Evolutionary conservation across 2,113 vertebrate genomes (phyloP).

Genomic region (Phrynosoma blainvillii): DNA sequence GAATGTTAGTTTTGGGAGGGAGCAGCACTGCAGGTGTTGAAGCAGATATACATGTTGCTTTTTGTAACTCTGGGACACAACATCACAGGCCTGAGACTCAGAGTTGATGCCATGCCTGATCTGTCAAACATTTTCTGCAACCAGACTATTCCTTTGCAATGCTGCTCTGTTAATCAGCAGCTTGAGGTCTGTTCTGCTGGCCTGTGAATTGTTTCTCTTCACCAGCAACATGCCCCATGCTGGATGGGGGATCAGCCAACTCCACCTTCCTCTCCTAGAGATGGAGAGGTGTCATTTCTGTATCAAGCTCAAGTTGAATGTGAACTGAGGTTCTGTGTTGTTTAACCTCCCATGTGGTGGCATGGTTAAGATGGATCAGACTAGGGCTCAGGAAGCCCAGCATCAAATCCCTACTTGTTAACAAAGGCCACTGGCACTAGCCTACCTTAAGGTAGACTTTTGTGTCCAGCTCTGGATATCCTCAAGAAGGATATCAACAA

Average conservation of each 20-base stretch:
- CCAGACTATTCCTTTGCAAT: rapidly evolving
- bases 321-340: background rate
- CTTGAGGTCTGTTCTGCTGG: background rate
- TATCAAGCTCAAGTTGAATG: background rate
- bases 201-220: background rate
- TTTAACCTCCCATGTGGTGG: background rate
- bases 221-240: background rate
- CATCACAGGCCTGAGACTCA: background rate
- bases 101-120: background rate
- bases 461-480: too few species aligned
- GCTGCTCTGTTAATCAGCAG: background rate
- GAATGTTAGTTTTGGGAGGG: background rate
- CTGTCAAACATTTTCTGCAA: background rate
- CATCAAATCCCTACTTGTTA: background rate
- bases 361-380: background rate
- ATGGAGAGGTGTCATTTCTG: rapidly evolving
- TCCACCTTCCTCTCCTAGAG: background rate
- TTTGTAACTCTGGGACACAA: too few species aligned
- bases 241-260: background rate
- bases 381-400: background rate
- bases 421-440: background rate
- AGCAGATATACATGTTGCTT: background rate
- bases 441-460: too few species aligned
- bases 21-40: background rate
- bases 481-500: too few species aligned